phyloP scores from a whole-genome alignment of 1,140 invertebrate species.

The Anastrepha obliqua region DNA sequence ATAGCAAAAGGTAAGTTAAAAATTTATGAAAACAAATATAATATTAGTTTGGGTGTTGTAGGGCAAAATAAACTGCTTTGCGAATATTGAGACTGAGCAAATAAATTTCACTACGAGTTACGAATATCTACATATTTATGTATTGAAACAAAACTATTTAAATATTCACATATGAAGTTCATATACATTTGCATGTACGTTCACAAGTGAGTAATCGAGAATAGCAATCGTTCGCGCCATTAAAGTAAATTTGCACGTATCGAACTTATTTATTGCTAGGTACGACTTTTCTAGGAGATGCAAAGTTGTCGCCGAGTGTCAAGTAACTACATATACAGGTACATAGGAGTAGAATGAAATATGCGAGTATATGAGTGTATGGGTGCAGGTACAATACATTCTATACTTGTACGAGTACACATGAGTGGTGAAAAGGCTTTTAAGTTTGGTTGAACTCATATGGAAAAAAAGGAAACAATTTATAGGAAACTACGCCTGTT shows the following conservation, averaged over 20 bases:
- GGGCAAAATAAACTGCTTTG: background rate
- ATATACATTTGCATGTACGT: background rate
- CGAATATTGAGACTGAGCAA: background rate
- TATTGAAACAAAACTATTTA: background rate
- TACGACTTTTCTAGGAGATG: background rate
- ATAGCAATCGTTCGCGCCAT: background rate
- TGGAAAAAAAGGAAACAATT: background rate
- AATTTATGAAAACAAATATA: slow-evolving; percentile 27
- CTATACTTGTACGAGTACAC: background rate
- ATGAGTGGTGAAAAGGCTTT: slow-evolving; percentile 10
- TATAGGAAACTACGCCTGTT: no score
- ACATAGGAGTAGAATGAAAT: no score
- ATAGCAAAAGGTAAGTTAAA: background rate
- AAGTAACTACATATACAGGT: background rate
- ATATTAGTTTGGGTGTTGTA: background rate
- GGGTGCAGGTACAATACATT: no score
- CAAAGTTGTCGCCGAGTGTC: background rate
- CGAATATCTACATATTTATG: background rate
- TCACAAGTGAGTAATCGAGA: background rate
- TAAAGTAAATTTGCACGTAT: slow-evolving; percentile 47
- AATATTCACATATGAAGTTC: background rate
- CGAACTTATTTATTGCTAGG: slow-evolving; percentile 26
- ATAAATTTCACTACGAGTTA: background rate
- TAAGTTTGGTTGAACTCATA: background rate
- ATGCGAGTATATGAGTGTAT: no score